phyloP scores from a whole-genome alignment of 1,140 invertebrate genomes.

The Brachionus koreanus region DNA sequence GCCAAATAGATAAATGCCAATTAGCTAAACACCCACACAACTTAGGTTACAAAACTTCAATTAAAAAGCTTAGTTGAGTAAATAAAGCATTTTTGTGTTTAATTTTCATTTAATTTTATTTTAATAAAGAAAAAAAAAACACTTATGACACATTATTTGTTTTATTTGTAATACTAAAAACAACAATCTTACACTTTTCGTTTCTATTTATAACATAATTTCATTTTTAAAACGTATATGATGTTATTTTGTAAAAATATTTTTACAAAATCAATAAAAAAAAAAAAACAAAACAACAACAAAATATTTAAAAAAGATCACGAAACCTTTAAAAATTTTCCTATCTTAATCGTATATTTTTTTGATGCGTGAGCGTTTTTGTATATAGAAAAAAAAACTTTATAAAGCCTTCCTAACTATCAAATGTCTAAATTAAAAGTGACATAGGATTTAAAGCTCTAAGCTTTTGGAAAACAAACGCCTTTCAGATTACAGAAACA shows the following conservation, averaged over 20 bases:
- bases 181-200: not conserved
- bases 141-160: slow-evolving; percentile 16
- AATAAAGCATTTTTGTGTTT: slow-evolving; percentile 18
- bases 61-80: not conserved
- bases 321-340: slow-evolving; percentile 11
- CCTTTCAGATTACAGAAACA: not conserved
- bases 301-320: not conserved
- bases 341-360: not conserved
- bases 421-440: slow-evolving; percentile 31
- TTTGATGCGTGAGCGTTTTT: slow-evolving; percentile 12
- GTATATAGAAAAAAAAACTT: not conserved
- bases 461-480: slow-evolving; percentile 9
- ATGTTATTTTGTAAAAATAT: not conserved
- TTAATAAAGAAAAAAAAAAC: not conserved
- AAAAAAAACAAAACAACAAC: not conserved
- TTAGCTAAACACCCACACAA: not conserved
- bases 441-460: slow-evolving; percentile 17
- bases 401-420: not conserved
- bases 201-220: not conserved
- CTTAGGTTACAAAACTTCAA: not conserved
- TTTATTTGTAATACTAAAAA: slow-evolving; percentile 21
- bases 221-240: not conserved
- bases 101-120: slow-evolving; percentile 16
- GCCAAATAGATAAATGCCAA: slow-evolving; percentile 5
- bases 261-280: not conserved